A percentile compares a stretch with the other conserved stretches of the same genome.
Conservation (phyloP, 2,797 vertebrate species). For the Poeciliopsis paucimaculata region DNA sequence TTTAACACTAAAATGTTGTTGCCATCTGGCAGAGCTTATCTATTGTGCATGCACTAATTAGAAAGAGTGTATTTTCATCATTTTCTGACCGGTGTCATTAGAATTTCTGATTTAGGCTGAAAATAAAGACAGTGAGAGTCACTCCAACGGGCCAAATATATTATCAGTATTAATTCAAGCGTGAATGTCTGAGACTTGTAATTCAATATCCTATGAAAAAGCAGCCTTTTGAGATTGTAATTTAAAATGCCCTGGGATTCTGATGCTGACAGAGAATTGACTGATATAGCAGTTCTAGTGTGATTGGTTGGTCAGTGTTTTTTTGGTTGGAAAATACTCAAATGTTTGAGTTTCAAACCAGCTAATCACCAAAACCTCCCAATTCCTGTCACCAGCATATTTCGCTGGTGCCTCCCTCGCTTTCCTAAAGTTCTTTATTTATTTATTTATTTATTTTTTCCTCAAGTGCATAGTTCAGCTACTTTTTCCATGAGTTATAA, state of each 20-base stretch:
- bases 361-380: neutral
- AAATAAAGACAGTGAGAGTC: neutral
- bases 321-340: neutral
- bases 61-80: neutral
- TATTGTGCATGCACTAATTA: neutral
- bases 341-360: neutral
- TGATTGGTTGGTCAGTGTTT: neutral
- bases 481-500: slow-evolving; percentile 4
- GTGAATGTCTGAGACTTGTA: neutral
- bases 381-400: neutral
- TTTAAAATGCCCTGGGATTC: neutral
- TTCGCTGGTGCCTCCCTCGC: neutral
- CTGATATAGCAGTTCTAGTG: neutral
- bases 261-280: neutral
- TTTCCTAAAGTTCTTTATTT: neutral
- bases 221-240: neutral
- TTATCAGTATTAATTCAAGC: neutral
- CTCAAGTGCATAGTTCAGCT: neutral
- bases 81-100: neutral
- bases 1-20: neutral
- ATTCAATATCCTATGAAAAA: neutral
- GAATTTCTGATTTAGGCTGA: neutral
- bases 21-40: neutral
- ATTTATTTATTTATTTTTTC: neutral
- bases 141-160: neutral